These are phyloP conservation scores for Aradophagus sp. DNA, from an alignment of 1,140 invertebrate species.

Conservation along the genomic window DNA sequence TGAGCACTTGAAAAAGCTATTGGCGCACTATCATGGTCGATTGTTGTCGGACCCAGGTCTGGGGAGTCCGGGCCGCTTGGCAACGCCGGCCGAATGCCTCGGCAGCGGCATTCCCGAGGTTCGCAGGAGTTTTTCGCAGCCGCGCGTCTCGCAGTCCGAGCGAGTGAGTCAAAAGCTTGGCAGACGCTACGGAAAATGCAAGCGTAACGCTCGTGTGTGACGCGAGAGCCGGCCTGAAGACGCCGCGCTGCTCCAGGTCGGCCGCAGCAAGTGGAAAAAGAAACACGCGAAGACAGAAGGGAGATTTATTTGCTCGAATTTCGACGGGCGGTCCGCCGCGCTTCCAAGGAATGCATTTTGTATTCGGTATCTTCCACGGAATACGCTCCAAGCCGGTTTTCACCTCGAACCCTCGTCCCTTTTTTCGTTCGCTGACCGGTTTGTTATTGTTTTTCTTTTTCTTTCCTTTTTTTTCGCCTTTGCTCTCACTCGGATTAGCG, in stretches of 20 bases:
- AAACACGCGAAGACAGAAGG: slow-evolving; percentile 41
- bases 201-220: slow-evolving; percentile 44
- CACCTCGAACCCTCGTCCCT: slow-evolving; percentile 12
- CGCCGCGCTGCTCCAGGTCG: neutral
- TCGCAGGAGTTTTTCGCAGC: slow-evolving; percentile 68
- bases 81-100: slow-evolving; percentile 57
- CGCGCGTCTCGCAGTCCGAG: slow-evolving; percentile 26
- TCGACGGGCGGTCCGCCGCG: slow-evolving; percentile 63
- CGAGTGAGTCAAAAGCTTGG: slow-evolving; percentile 64
- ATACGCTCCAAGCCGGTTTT: slow-evolving; percentile 59
- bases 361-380: slow-evolving; percentile 69
- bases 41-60: too few relatives aligned
- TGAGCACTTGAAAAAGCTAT: too few relatives aligned
- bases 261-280: slow-evolving; percentile 37
- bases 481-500: neutral
- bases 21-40: too few relatives aligned
- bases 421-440: slow-evolving; percentile 52
- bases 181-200: slow-evolving; percentile 42
- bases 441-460: slow-evolving; percentile 66
- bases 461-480: too few relatives aligned
- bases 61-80: slow-evolving; percentile 46
- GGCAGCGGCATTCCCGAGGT: slow-evolving; percentile 71
- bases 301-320: slow-evolving; percentile 73
- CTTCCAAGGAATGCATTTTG: slow-evolving; percentile 71
- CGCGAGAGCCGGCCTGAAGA: slow-evolving; percentile 8